phyloP scores from a whole-genome alignment of 2,888 invertebrate genomes.

The Xanthorhoe spadicearia region DNA sequence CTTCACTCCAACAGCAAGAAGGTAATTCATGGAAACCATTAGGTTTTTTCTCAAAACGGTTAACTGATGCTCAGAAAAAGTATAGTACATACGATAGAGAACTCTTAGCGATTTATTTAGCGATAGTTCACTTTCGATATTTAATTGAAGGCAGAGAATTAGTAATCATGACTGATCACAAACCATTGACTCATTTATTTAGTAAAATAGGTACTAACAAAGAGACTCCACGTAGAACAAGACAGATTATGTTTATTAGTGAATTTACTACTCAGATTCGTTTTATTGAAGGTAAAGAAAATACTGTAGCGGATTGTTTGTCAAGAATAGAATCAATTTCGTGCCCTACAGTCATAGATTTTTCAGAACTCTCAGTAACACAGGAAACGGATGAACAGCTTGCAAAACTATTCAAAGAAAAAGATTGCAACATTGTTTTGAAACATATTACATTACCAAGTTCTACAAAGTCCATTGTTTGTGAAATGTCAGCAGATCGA shows the following conservation, averaged over 20 bases:
- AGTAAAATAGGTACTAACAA: constrained; percentile 23
- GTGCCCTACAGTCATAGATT: constrained; percentile 28
- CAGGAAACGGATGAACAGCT: constrained; percentile 26
- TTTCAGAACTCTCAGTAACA: constrained; percentile 19
- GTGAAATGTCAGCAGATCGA: constrained; percentile 35
- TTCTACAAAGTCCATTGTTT: constrained; percentile 27
- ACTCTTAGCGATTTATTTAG: constrained; percentile 29
- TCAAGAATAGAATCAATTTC: constrained; percentile 37
- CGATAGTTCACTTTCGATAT: constrained; percentile 27
- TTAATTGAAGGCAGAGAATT: constrained; percentile 34
- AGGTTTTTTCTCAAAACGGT: constrained; percentile 30
- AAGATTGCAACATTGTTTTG: constrained; percentile 23
- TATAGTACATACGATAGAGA: constrained; percentile 35
- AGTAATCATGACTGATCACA: constrained; percentile 36
- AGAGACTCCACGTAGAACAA: constrained; percentile 37
- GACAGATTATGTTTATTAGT: constrained; percentile 40
- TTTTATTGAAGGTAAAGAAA: constrained; percentile 26
- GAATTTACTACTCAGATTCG: constrained; percentile 40
- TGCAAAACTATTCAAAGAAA: constrained; percentile 13
- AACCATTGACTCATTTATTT: constrained; percentile 32
- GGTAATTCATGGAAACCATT: constrained; percentile 24
- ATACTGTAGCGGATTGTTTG: constrained; percentile 38
- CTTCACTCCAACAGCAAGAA: constrained; percentile 28
- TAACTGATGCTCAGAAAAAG: constrained; percentile 24
- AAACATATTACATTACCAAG: constrained; percentile 23